A percentile compares a stretch with the other conserved stretches of the same genome.
These are phyloP conservation scores for Gallinago stenura DNA, from an alignment of 2,797 vertebrate species.

Conservation along the genomic window DNA sequence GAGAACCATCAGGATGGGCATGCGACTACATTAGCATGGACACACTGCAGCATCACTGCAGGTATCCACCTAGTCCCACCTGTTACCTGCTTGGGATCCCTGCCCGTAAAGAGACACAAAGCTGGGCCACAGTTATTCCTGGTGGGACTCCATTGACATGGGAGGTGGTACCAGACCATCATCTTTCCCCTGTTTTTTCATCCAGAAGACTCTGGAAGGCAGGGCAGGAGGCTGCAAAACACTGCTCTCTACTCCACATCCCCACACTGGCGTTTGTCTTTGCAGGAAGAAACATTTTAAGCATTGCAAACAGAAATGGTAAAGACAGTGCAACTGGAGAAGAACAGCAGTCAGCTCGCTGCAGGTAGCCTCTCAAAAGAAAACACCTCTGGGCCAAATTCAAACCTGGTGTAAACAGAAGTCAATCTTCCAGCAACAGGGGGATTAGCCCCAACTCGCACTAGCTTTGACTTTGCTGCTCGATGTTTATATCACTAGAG, in stretches of 20 bases:
- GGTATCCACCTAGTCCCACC: neutral
- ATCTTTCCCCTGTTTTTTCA: slow-evolving; percentile 30
- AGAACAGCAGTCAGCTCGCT: slow-evolving; percentile 55
- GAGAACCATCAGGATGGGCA: neutral
- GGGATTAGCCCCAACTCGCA: slow-evolving; percentile 44
- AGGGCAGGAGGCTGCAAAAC: slow-evolving; percentile 39
- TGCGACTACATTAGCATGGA: neutral
- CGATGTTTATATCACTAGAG: slow-evolving; percentile 77
- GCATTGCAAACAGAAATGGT: slow-evolving; percentile 49
- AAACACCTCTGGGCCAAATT: slow-evolving; percentile 56
- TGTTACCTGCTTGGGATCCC: slow-evolving; percentile 29
- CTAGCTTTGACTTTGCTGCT: slow-evolving; percentile 72
- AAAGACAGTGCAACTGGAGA: slow-evolving; percentile 48
- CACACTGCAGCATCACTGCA: neutral
- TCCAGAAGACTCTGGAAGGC: slow-evolving; percentile 54
- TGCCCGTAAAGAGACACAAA: slow-evolving; percentile 10
- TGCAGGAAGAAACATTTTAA: slow-evolving; percentile 54
- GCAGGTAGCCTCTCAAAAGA: slow-evolving; percentile 56
- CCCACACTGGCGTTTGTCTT: slow-evolving; percentile 32
- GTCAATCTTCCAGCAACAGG: slow-evolving; percentile 54
- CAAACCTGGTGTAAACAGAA: slow-evolving; percentile 63
- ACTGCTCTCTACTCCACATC: slow-evolving; percentile 27
- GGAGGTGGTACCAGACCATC: neutral
- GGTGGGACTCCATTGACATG: neutral
- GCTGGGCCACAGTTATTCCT: neutral